phyloP scores from a whole-genome alignment of 2,888 invertebrate genomes.

The Tachina fera region DNA sequence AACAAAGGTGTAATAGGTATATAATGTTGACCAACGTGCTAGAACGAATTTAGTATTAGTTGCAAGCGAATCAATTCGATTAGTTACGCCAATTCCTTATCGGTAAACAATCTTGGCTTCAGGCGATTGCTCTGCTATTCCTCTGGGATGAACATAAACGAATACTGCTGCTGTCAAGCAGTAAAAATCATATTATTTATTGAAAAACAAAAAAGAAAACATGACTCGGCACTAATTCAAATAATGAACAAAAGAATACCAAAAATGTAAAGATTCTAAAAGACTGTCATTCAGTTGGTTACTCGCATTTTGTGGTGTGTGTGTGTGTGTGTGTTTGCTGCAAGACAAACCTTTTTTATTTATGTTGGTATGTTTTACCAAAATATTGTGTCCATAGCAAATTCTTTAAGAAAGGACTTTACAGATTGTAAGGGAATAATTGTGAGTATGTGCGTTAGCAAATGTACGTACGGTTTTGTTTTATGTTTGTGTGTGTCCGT shows the following conservation, averaged over 20 bases:
- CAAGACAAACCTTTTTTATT: conserved; percentile 62
- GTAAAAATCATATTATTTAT: conserved; percentile 33
- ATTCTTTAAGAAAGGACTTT: conserved; percentile 76
- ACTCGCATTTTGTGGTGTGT: too few species aligned
- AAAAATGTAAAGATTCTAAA: conserved; percentile 29
- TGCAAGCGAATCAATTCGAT: conserved; percentile 69
- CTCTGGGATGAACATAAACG: conserved; percentile 48
- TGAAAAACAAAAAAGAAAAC: conserved; percentile 42
- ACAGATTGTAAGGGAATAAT: conserved; percentile 19
- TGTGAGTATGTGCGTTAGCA: conserved; percentile 1
- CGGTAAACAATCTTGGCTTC: conserved; percentile 61
- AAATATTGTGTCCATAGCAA: conserved; percentile 80
- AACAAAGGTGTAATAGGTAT: neutral
- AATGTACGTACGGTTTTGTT: neutral
- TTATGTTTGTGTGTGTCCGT: neutral
- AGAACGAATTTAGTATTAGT: conserved; percentile 52
- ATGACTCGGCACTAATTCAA: conserved; percentile 69
- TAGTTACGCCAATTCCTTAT: conserved; percentile 70
- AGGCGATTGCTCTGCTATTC: conserved; percentile 26
- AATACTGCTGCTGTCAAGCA: conserved; percentile 40
- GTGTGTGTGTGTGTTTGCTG: conserved; percentile 7
- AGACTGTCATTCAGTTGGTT: conserved; percentile 39
- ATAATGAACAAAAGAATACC: conserved; percentile 58
- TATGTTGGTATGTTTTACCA: conserved; percentile 71
- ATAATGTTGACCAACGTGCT: conserved; percentile 26